These are phyloP conservation scores for Esox niger DNA, from an alignment of 2,113 vertebrate genomes.

Conservation along the genomic window DNA sequence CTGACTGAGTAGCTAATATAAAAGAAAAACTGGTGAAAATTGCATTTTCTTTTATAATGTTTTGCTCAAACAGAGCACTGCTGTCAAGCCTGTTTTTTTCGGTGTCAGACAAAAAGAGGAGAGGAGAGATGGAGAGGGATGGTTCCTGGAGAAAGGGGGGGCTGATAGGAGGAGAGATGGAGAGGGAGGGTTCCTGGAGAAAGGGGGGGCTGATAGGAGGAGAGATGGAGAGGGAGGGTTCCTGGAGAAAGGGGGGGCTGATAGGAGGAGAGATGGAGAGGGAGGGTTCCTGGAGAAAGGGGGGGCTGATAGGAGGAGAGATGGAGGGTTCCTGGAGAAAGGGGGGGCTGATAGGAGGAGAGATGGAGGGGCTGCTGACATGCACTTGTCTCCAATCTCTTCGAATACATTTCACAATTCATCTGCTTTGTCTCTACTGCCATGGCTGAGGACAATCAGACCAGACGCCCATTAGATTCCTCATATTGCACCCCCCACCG, in stretches of 20 bases:
- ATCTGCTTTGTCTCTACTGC: constrained; percentile 99
- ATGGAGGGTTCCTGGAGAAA: constrained; percentile 70
- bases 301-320: no score
- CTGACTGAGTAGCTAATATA: constrained; percentile 59
- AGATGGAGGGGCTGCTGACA: constrained; percentile 83
- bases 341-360: constrained; percentile 44
- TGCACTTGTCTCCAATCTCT: constrained; percentile 98
- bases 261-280: no score
- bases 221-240: constrained; percentile 73
- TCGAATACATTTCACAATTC: constrained; percentile 99
- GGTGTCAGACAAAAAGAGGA: constrained; percentile 74
- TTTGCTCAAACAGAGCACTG: constrained; percentile 73
- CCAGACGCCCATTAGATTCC: constrained; percentile 99
- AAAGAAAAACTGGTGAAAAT: constrained; percentile 66
- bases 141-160: constrained; percentile 69
- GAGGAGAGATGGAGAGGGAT: constrained; percentile 69
- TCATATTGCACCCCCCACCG: constrained; percentile 82
- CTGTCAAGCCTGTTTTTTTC: constrained; percentile 73
- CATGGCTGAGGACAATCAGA: constrained; percentile 99
- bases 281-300: no score
- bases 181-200: constrained; percentile 70
- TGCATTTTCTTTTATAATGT: constrained; percentile 72
- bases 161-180: no score
- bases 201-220: constrained; percentile 44
- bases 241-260: constrained; percentile 60